Percentiles rank a stretch among this genome's conserved stretches.
These are phyloP conservation scores for Steinernema scapterisci DNA, from an alignment of 2,888 invertebrate genomes.

Conservation along the genomic window DNA sequence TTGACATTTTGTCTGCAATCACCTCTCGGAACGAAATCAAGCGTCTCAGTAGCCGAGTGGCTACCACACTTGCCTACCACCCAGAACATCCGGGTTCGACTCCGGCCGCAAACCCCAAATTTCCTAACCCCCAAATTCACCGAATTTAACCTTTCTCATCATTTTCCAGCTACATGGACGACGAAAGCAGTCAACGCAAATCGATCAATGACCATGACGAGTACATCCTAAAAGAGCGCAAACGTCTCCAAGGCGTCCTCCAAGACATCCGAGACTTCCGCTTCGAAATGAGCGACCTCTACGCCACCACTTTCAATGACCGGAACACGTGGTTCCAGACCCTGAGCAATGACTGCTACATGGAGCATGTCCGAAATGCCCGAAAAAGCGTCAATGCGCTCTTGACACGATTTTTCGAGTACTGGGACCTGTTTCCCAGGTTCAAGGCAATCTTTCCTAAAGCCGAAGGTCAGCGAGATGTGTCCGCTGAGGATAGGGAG, in stretches of 20 bases:
- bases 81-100: no score
- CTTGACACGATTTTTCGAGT: slow-evolving; percentile 41
- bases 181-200: background rate
- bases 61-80: no score
- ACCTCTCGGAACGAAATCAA: no score
- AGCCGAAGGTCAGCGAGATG: slow-evolving; percentile 29
- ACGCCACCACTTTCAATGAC: background rate
- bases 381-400: slow-evolving; percentile 35
- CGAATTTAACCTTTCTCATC: no score
- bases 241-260: slow-evolving; percentile 34
- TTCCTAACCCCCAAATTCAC: no score
- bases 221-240: slow-evolving; percentile 36
- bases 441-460: slow-evolving; percentile 40
- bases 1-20: no score
- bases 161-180: no score
- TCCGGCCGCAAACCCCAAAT: no score
- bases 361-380: slow-evolving; percentile 25
- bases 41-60: no score
- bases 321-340: slow-evolving; percentile 24
- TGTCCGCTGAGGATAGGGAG: background rate
- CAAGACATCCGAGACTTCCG: slow-evolving; percentile 39
- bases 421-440: slow-evolving; percentile 44
- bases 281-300: slow-evolving; percentile 9
- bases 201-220: slow-evolving; percentile 39
- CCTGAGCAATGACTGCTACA: slow-evolving; percentile 35